Percentiles rank a stretch among this genome's conserved stretches.
Conservation (phyloP, 2,888 invertebrate genomes). For the Tenodera sinensis region DNA sequence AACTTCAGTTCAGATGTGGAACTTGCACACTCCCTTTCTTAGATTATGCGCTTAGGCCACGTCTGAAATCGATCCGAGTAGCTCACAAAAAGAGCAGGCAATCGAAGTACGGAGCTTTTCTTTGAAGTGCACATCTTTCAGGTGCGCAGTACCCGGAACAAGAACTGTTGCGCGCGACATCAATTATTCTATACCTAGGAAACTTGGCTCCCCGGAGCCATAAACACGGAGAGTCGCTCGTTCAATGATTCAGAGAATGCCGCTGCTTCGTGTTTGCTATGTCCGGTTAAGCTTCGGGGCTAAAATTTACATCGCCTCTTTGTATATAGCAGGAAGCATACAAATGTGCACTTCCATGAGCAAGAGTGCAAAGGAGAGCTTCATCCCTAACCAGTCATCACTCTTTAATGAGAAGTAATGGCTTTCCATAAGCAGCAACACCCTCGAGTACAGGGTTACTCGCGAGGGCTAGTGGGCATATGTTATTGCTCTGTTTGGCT, state of each 20-base stretch:
- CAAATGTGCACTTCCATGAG: background rate
- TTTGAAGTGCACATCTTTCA: background rate
- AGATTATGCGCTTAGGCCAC: too few relatives aligned
- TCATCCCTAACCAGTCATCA: background rate
- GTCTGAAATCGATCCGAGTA: too few relatives aligned
- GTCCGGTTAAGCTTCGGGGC: background rate
- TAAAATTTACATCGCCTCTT: background rate
- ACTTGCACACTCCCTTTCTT: too few relatives aligned
- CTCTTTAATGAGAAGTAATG: background rate
- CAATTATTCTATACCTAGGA: background rate
- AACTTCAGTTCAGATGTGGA: too few relatives aligned
- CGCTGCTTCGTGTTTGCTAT: background rate
- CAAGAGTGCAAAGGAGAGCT: background rate
- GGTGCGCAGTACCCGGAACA: background rate
- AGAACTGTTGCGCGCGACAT: background rate
- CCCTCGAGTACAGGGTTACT: background rate
- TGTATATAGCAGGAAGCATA: background rate
- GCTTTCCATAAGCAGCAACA: background rate
- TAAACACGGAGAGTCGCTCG: background rate
- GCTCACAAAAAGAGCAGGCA: background rate
- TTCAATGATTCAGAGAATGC: background rate
- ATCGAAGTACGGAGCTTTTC: background rate
- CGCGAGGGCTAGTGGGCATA: too few relatives aligned
- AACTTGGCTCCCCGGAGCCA: background rate
- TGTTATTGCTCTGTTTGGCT: too few relatives aligned